phyloP scores from a whole-genome alignment of 2,888 invertebrate species.

The Dilophus febrilis region DNA sequence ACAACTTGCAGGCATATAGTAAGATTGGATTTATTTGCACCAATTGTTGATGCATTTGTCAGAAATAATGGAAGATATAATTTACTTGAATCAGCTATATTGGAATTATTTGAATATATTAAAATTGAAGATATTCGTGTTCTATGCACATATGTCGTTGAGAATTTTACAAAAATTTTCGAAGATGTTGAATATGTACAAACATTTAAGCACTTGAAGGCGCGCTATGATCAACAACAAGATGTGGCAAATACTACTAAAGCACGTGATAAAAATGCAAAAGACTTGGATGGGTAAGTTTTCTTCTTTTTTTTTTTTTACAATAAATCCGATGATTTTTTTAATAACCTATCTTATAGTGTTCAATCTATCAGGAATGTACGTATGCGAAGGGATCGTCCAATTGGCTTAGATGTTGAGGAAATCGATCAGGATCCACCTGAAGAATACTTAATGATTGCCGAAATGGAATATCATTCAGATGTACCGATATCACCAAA shows the following conservation, averaged over 20 bases:
- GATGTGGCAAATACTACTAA: constrained; percentile 80
- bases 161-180: constrained; percentile 86
- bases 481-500: constrained; percentile 40
- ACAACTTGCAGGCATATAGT: constrained; percentile 57
- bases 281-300: constrained; percentile 49
- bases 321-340: constrained; percentile 1
- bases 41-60: constrained; percentile 90
- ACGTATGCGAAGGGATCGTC: constrained; percentile 81
- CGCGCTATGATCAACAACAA: constrained; percentile 78
- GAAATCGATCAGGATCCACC: constrained; percentile 86
- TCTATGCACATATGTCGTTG: constrained; percentile 83
- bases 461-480: constrained; percentile 79
- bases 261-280: constrained; percentile 66
- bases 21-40: constrained; percentile 85
- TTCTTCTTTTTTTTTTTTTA: background rate
- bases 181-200: constrained; percentile 95
- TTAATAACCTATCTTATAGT: background rate
- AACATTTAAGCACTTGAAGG: constrained; percentile 86
- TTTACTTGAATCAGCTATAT: constrained; percentile 93
- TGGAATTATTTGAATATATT: constrained; percentile 99
- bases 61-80: constrained; percentile 97
- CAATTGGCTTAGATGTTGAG: constrained; percentile 67
- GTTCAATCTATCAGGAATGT: constrained; percentile 52
- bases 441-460: too few relatives aligned
- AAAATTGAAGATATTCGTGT: constrained; percentile 84